These are phyloP conservation scores for Fistularia commersonii DNA, from an alignment of 2,797 vertebrate genomes.

Conservation along the genomic window DNA sequence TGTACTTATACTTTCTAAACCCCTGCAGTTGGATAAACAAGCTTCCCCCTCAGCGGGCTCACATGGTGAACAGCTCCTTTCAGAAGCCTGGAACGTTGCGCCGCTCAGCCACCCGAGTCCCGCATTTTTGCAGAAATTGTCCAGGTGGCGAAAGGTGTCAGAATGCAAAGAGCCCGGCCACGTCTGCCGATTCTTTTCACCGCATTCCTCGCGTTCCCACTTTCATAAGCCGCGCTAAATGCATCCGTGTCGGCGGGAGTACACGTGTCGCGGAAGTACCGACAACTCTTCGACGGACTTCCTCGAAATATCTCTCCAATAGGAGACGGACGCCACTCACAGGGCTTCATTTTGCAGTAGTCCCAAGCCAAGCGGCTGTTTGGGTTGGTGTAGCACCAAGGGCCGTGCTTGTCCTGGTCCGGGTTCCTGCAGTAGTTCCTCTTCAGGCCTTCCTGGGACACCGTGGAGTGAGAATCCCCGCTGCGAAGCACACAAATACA, in stretches of 20 bases:
- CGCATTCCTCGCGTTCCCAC: constrained; percentile 3
- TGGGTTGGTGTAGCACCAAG: constrained; percentile 93
- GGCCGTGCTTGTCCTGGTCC: constrained; percentile 92
- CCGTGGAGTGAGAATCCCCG: constrained; percentile 74
- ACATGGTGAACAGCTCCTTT: background rate
- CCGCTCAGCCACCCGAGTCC: no score
- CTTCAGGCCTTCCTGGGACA: constrained; percentile 79
- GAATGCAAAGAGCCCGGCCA: background rate
- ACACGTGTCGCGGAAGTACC: no score
- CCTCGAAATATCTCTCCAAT: background rate
- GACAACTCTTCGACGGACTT: no score
- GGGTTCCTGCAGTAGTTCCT: constrained; percentile 96
- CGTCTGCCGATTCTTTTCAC: background rate
- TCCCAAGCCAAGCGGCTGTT: constrained; percentile 91
- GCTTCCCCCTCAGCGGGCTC: background rate
- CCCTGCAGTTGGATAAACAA: no score
- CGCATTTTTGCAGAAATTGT: background rate
- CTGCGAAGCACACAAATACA: constrained; percentile 74
- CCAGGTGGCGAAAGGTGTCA: constrained; percentile 8
- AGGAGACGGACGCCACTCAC: constrained; percentile 76
- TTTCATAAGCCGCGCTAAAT: background rate
- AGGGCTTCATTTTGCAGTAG: constrained; percentile 91
- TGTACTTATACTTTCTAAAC: no score
- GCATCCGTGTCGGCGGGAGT: constrained; percentile 1
- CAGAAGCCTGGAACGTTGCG: background rate